Evolutionary conservation across 1,140 invertebrate species (phyloP), one percentile per base, ranked within the genome.

Genomic region (Aleiodes sp.): DNA sequence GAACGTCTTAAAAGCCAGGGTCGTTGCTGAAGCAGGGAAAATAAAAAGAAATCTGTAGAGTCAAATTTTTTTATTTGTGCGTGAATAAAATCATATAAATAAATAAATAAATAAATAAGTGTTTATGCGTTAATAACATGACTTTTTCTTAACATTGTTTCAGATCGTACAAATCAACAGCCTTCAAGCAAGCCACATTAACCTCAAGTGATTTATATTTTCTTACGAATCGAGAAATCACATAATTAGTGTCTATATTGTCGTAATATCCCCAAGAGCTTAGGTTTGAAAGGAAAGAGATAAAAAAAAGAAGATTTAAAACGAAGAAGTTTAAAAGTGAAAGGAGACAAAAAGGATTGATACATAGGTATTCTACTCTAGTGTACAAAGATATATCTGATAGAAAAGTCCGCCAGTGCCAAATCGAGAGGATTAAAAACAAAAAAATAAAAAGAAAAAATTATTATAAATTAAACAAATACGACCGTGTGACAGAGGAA

Each of bases 171-270:
- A 86, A 86, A 86, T 86, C 81, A 85, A 86, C 78, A 82, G 85
- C 85, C 85, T 86, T 86, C 84, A 80, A 86, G 84, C 80, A 85
- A 86, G 84, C 85, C 83, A 86, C 83, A 81, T 85, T 86, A 86
- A 86, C 85, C 84, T 86, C 85, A 86, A 86, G 84, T 86, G 85
- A 86, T 86, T 86, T 87, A 82, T 87, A 87, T 87, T 87, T 87
- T 87, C 84, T 83, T 86, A 86, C 82, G 80, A 84, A 85, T 74
- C 77, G 79, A 72, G 78, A 16, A 82, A 80, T 82, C 78, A 82
- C 83, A 76, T 81, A 83, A 84, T 81, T 84, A 85, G 84, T 84
- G 82, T 86, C 84, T 87, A 86, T 86, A 85, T 83, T 73, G 82
- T 81, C 75, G 75, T 80, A 74, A 80, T 68, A 74, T 68, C 59